Conservation (phyloP, 2,888 invertebrate species). For the Oligia strigilis region DNA sequence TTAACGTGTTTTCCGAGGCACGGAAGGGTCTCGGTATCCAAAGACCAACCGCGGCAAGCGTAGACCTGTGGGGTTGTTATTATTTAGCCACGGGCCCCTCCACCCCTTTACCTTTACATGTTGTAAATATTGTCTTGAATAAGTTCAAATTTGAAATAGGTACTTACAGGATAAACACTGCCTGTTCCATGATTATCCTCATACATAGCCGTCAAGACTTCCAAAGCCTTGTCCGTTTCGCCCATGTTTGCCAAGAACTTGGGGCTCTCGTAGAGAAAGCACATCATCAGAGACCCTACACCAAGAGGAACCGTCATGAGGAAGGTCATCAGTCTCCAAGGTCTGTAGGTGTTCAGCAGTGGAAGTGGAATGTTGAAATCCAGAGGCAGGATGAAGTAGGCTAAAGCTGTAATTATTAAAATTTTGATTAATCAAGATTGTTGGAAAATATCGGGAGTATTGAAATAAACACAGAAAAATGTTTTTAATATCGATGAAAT, state of each 20-base stretch:
- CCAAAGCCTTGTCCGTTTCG: constrained; percentile 87
- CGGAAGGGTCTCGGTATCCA: too few relatives aligned
- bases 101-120: too few relatives aligned
- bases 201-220: constrained; percentile 60
- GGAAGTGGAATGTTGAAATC: constrained; percentile 73
- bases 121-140: background rate
- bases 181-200: constrained; percentile 53
- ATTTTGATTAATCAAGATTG: background rate
- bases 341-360: constrained; percentile 86
- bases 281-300: constrained; percentile 87
- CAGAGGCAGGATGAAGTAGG: constrained; percentile 57
- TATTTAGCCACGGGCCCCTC: too few relatives aligned
- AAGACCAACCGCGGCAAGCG: too few relatives aligned
- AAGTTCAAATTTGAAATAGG: background rate
- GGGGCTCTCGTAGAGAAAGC: constrained; percentile 92
- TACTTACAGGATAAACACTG: constrained; percentile 60
- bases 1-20: too few relatives aligned
- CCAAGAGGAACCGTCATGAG: constrained; percentile 64
- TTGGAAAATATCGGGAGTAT: background rate
- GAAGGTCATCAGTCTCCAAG: constrained; percentile 93
- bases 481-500: background rate
- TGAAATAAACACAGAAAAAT: background rate
- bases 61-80: too few relatives aligned
- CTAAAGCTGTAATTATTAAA: constrained; percentile 47
- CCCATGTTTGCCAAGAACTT: constrained; percentile 92